phyloP scores from a whole-genome alignment of 2,797 vertebrate species.

The Acipenser ruthenus region DNA sequence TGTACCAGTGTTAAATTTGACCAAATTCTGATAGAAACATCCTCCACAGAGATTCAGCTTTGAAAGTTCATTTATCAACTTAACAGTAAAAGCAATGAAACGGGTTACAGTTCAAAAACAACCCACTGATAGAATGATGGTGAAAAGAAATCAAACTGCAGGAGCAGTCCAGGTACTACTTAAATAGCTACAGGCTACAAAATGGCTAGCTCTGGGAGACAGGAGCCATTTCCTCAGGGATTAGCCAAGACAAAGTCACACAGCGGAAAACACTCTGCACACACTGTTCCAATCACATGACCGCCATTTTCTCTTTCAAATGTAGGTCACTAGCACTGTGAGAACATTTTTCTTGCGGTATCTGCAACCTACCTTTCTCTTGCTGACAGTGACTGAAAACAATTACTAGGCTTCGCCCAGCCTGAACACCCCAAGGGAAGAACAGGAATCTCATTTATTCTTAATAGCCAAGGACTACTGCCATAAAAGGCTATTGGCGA shows the following conservation, averaged over 20 bases:
- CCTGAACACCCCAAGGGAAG: conserved; percentile 12
- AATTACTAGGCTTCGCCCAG: conserved; percentile 15
- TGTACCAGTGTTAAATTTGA: too few relatives aligned
- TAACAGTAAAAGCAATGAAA: too few relatives aligned
- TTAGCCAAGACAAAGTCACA: neutral
- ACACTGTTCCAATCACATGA: conserved; percentile 4
- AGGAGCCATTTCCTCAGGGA: too few relatives aligned
- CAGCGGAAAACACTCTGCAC: neutral
- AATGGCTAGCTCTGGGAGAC: conserved; percentile 1
- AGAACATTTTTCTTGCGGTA: conserved; percentile 4
- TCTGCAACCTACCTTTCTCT: conserved; percentile 13
- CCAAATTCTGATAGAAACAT: too few relatives aligned
- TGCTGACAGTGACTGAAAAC: conserved; percentile 15
- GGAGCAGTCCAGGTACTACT: neutral
- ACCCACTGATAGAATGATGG: too few relatives aligned
- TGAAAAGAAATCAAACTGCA: neutral
- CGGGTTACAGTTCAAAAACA: too few relatives aligned
- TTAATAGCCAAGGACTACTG: conserved; percentile 14
- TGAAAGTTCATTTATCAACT: too few relatives aligned
- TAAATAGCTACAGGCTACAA: neutral
- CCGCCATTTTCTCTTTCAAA: neutral
- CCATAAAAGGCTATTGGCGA: conserved; percentile 2
- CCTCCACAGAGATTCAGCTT: too few relatives aligned
- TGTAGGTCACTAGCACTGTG: conserved; percentile 1
- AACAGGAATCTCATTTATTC: conserved; percentile 19